These are phyloP conservation scores for Eristalis intricaria DNA, from an alignment of 2,888 invertebrate genomes.

Conservation along the genomic window DNA sequence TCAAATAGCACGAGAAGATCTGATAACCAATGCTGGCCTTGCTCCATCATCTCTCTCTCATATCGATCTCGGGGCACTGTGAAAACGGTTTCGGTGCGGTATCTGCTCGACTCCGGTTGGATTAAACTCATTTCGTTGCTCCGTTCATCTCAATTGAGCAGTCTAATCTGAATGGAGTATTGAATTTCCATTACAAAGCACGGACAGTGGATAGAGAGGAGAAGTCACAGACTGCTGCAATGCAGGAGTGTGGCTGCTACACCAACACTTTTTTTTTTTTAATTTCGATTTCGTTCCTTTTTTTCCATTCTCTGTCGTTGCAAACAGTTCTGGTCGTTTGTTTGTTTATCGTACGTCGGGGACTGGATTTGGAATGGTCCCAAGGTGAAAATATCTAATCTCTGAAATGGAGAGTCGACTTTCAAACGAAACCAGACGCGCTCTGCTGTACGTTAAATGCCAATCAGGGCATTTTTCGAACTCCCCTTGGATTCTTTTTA, in stretches of 20 bases:
- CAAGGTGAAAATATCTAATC: constrained; percentile 24
- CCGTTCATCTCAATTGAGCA: constrained; percentile 64
- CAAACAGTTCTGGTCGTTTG: constrained; percentile 12
- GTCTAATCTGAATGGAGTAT: constrained; percentile 69
- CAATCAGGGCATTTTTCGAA: not conserved
- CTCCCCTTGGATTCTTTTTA: not conserved
- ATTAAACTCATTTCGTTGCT: constrained; percentile 63
- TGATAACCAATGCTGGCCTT: constrained; percentile 36
- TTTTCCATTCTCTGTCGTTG: constrained; percentile 6
- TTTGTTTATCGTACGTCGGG: not conserved
- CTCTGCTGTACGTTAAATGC: not conserved
- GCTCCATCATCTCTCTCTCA: not conserved
- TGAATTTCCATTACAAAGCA: constrained; percentile 67
- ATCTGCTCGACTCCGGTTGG: constrained; percentile 19
- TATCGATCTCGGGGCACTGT: constrained; percentile 37
- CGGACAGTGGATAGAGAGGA: not conserved
- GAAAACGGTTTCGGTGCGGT: too few relatives aligned
- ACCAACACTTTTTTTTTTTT: constrained; percentile 45
- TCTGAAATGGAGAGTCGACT: not conserved
- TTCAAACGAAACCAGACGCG: not conserved
- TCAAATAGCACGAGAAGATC: constrained; percentile 56
- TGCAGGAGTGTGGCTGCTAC: constrained; percentile 4
- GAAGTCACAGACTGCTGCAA: constrained; percentile 35
- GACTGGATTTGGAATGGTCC: not conserved
- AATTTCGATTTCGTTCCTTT: constrained; percentile 25